Percentiles rank a stretch among this genome's conserved stretches.
Conservation (phyloP, 1,140 invertebrate species). For the Lepidurus couesii region DNA sequence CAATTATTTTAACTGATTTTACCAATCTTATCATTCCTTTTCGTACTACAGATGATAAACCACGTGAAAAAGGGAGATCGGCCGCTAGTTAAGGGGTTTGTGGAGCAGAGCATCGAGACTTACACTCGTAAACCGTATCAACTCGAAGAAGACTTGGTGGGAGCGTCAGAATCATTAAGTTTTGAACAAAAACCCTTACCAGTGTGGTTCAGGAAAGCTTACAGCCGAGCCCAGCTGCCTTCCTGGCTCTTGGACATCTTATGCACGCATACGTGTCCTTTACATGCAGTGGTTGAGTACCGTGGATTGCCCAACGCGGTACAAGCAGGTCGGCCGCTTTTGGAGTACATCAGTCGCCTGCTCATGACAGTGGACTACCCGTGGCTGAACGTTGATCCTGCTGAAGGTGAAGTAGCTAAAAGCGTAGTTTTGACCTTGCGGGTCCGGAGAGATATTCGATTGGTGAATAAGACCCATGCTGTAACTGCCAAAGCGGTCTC, state of each 20-base stretch:
- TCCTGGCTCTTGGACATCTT: conserved; percentile 61
- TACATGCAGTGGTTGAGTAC: conserved; percentile 67
- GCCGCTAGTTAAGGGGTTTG: conserved; percentile 37
- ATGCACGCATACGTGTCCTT: conserved; percentile 57
- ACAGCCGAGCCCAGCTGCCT: conserved; percentile 54
- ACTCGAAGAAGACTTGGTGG: conserved; percentile 36
- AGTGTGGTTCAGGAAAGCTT: conserved; percentile 58
- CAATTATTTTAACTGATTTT: not conserved
- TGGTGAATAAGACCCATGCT: not conserved
- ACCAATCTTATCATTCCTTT: conserved; percentile 31
- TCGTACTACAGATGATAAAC: conserved; percentile 34
- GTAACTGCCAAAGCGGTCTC: not conserved
- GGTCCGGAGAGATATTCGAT: not conserved
- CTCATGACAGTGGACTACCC: conserved; percentile 46
- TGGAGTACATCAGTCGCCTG: conserved; percentile 60
- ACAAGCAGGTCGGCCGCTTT: conserved; percentile 54
- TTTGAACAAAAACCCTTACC: conserved; percentile 45
- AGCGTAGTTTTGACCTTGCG: not conserved
- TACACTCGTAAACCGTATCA: conserved; percentile 38
- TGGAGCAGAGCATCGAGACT: conserved; percentile 38
- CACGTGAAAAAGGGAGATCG: conserved; percentile 39
- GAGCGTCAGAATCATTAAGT: conserved; percentile 28
- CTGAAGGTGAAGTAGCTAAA: not conserved
- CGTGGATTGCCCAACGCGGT: conserved; percentile 54
- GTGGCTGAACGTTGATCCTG: conserved; percentile 37